These are phyloP conservation scores for Cromileptes altivelis DNA, from an alignment of 2,113 vertebrate species.

Conservation along the genomic window DNA sequence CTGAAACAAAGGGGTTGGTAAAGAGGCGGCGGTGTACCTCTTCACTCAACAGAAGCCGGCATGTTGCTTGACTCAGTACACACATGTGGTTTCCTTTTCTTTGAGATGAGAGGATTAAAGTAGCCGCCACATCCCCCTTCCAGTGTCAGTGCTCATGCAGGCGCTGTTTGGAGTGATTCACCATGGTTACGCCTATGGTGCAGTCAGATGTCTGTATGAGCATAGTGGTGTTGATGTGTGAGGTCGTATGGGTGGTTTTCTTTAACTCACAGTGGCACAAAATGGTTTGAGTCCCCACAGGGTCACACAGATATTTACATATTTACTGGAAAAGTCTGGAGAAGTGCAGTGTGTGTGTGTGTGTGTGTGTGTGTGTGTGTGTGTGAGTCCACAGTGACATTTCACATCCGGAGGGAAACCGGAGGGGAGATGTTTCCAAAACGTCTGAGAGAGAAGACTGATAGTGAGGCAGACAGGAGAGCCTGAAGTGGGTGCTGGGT, in stretches of 20 bases:
- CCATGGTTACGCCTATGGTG: neutral
- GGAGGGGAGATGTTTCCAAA: conserved; percentile 24
- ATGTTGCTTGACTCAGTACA: conserved; percentile 13
- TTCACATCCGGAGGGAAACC: conserved; percentile 28
- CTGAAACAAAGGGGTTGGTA: conserved; percentile 31
- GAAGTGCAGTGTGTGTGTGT: neutral
- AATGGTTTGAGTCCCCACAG: neutral
- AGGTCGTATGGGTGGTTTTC: conserved; percentile 8
- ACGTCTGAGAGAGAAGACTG: conserved; percentile 26
- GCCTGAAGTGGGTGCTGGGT: conserved; percentile 45
- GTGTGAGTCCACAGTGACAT: neutral
- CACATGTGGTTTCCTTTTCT: conserved; percentile 55
- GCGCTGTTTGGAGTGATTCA: conserved; percentile 34
- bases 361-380: neutral
- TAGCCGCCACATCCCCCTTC: conserved; percentile 28
- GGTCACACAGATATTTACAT: neutral
- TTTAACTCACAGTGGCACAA: neutral
- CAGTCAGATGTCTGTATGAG: neutral
- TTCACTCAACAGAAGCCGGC: conserved; percentile 5
- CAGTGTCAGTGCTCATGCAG: neutral
- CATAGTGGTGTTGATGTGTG: conserved; percentile 5
- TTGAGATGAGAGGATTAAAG: conserved; percentile 35
- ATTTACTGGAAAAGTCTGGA: neutral
- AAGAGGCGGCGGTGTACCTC: conserved; percentile 14
- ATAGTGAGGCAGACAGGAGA: conserved; percentile 33